Evolutionary conservation across 2,888 invertebrate species (phyloP).

Genomic region (Chrysotoxum bicinctum): DNA sequence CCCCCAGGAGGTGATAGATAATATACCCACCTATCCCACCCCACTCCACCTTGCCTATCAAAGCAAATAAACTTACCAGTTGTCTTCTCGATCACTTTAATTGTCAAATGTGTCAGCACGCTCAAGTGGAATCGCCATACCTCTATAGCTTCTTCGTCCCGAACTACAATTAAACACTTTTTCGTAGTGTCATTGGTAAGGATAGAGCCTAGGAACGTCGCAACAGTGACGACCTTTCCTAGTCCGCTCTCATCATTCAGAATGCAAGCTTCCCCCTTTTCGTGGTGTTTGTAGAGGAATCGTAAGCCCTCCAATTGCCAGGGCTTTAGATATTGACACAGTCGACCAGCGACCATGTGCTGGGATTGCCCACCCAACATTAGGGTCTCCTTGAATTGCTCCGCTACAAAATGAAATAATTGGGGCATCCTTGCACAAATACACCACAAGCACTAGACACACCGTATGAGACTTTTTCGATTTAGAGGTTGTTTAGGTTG

Average conservation of each 20-base stretch:
- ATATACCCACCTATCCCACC: background rate
- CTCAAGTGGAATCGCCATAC: conserved; percentile 80
- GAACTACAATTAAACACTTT: conserved; percentile 78
- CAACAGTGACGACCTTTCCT: conserved; percentile 78
- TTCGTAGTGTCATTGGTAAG: conserved; percentile 71
- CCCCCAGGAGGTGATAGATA: conserved; percentile 22
- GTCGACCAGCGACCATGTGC: conserved; percentile 74
- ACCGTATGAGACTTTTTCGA: background rate
- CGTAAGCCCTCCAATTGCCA: conserved; percentile 79
- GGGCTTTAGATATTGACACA: conserved; percentile 78
- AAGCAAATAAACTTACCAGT: conserved; percentile 51
- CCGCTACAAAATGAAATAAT: conserved; percentile 79
- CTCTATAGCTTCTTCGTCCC: conserved; percentile 77
- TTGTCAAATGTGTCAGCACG: conserved; percentile 76
- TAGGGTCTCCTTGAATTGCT: conserved; percentile 77
- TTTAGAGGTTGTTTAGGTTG: conserved; percentile 62
- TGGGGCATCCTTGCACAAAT: conserved; percentile 49
- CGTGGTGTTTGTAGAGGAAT: conserved; percentile 78
- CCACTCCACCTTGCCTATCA: background rate
- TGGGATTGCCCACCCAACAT: conserved; percentile 76
- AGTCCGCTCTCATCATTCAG: conserved; percentile 80
- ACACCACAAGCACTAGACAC: background rate
- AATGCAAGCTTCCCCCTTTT: conserved; percentile 77
- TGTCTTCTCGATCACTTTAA: conserved; percentile 76
- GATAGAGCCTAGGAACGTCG: conserved; percentile 76